These are phyloP conservation scores for Habroteleia sp. DNA, from an alignment of 2,888 invertebrate species.

Conservation along the genomic window DNA sequence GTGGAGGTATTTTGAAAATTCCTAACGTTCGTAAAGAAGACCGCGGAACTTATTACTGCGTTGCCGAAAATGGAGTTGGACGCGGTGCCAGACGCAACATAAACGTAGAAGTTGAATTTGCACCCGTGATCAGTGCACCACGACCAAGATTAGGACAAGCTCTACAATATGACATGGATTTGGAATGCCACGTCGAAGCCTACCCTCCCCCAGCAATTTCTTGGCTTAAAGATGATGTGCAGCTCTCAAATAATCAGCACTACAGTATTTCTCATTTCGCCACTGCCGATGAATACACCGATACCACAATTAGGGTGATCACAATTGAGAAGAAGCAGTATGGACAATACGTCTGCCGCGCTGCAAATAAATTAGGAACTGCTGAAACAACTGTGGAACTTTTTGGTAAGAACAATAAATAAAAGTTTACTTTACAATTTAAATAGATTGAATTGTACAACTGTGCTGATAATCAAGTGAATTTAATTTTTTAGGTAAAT, in stretches of 20 bases:
- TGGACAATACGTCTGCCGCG: constrained; percentile 92
- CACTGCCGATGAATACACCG: constrained; percentile 95
- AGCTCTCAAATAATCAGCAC: constrained; percentile 94
- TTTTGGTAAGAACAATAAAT: constrained; percentile 84
- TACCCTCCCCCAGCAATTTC: constrained; percentile 96
- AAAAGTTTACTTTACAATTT: no score
- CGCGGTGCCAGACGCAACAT: constrained; percentile 92
- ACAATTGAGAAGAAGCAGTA: constrained; percentile 95
- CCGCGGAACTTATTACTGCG: constrained; percentile 95
- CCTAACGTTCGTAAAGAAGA: constrained; percentile 91
- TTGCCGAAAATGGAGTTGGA: constrained; percentile 94
- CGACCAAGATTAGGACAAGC: constrained; percentile 93
- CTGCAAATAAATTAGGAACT: constrained; percentile 92
- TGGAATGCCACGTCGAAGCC: constrained; percentile 96
- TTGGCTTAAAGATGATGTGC: constrained; percentile 93
- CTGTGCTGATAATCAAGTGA: no score
- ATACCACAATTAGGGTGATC: constrained; percentile 93
- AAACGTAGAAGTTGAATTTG: constrained; percentile 94
- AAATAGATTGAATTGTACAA: no score
- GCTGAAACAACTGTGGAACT: constrained; percentile 91
- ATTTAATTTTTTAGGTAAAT: no score
- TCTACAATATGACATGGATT: constrained; percentile 95
- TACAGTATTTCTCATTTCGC: constrained; percentile 95
- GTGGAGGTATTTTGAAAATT: constrained; percentile 91
- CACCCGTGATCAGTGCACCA: constrained; percentile 92